Conservation (phyloP, 2,888 invertebrate genomes). For the Ophioninae sp. region DNA sequence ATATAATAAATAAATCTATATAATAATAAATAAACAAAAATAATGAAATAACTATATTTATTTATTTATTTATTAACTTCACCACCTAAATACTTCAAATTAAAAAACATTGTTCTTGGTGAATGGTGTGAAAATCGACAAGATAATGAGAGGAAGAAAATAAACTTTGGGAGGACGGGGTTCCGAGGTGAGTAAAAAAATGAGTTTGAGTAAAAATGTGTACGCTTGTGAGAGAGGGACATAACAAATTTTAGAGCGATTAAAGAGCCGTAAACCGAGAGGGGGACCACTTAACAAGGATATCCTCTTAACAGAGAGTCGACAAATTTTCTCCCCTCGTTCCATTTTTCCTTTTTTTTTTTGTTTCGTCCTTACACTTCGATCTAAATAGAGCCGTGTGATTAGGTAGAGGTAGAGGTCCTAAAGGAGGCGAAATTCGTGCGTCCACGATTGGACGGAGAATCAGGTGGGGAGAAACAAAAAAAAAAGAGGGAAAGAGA, state of each 20-base stretch:
- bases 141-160: constrained; percentile 33
- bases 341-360: constrained; percentile 1
- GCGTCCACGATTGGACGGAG: constrained; percentile 13
- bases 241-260: constrained; percentile 79
- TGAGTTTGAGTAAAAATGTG: constrained; percentile 29
- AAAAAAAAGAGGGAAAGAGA: constrained; percentile 37
- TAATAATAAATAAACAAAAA: no score
- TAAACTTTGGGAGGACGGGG: not conserved
- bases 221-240: constrained; percentile 55
- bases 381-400: constrained; percentile 80
- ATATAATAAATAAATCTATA: not conserved
- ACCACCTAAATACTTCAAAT: no score
- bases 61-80: no score
- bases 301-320: constrained; percentile 80
- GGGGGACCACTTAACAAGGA: constrained; percentile 78
- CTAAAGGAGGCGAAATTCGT: not conserved
- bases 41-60: no score
- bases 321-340: constrained; percentile 57
- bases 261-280: constrained; percentile 77
- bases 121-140: not conserved
- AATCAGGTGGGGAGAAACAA: constrained; percentile 35
- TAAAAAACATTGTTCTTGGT: not conserved
- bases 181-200: constrained; percentile 36
- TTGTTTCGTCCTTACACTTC: constrained; percentile 29
- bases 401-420: constrained; percentile 75